Percentiles rank a stretch among this genome's conserved stretches.
phyloP scores from a whole-genome alignment of 2,888 invertebrate species.

The Agrotis ipsilon region DNA sequence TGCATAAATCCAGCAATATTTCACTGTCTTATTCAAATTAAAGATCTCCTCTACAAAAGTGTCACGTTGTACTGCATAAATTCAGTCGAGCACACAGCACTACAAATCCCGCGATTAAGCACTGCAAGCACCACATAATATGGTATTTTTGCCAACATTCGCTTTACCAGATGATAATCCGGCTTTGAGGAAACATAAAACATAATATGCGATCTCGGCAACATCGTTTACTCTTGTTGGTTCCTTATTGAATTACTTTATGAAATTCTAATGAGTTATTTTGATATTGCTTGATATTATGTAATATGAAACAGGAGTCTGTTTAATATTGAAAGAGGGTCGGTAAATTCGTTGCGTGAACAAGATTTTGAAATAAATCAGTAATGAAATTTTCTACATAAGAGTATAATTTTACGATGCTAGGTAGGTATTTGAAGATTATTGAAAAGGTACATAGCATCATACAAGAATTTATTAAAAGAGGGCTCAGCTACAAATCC shows the following conservation, averaged over 20 bases:
- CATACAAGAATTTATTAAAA: neutral
- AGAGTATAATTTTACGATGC: neutral
- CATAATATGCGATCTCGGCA: constrained; percentile 18
- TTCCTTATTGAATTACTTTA: constrained; percentile 50
- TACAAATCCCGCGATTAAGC: constrained; percentile 44
- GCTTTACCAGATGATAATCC: constrained; percentile 45
- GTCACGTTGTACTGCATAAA: constrained; percentile 43
- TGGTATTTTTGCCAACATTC: constrained; percentile 46
- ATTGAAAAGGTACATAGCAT: neutral
- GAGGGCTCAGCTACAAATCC: too few species aligned
- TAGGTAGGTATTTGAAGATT: neutral
- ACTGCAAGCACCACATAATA: constrained; percentile 27
- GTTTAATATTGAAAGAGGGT: constrained; percentile 24
- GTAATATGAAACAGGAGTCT: constrained; percentile 33
- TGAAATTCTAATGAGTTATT: constrained; percentile 46
- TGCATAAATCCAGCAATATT: constrained; percentile 14
- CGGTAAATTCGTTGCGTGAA: constrained; percentile 18
- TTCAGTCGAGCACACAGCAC: constrained; percentile 32
- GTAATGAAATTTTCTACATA: constrained; percentile 11
- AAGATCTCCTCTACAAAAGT: constrained; percentile 30
- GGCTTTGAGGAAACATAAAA: constrained; percentile 36
- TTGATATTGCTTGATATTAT: constrained; percentile 38
- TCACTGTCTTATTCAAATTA: constrained; percentile 40
- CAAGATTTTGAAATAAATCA: constrained; percentile 14
- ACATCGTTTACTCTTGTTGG: constrained; percentile 22